A percentile compares a stretch with the other conserved stretches of the same genome.
Conservation (phyloP, 2,888 invertebrate species). For the Odontocerum albicorne region DNA sequence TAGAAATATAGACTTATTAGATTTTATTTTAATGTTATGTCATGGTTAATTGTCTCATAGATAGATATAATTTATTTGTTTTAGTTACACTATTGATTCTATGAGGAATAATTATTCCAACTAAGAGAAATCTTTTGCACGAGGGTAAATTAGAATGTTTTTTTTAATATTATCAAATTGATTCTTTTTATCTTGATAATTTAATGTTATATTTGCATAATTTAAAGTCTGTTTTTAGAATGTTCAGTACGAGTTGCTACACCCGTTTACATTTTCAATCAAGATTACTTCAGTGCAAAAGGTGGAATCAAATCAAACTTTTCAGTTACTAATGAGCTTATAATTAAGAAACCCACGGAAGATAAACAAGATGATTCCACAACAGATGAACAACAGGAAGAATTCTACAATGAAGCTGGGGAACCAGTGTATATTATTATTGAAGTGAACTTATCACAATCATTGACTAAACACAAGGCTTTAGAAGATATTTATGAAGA, state of each 20-base stretch:
- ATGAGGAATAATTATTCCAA: too few species aligned
- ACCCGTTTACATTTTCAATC: constrained; percentile 10
- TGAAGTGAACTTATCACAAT: constrained; percentile 4
- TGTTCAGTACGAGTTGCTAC: constrained; percentile 1
- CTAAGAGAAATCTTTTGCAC: too few species aligned
- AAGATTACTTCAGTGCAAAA: constrained; percentile 7
- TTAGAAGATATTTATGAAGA: constrained; percentile 5
- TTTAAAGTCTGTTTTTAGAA: constrained; percentile 4
- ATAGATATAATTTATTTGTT: too few species aligned
- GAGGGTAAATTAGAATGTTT: too few species aligned
- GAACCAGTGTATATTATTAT: constrained; percentile 11
- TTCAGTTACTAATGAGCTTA: too few species aligned
- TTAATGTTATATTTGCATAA: neutral
- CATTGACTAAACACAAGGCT: constrained; percentile 8
- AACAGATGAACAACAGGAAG: neutral
- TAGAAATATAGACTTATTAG: too few species aligned
- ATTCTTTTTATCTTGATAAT: neutral
- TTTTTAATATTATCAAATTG: too few species aligned
- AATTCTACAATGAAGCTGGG: neutral
- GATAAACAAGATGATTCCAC: neutral
- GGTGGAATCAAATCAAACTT: constrained; percentile 5
- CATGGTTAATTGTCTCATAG: too few species aligned
- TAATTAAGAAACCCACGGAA: neutral
- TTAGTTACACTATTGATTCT: too few species aligned
- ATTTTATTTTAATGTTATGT: too few species aligned